These are phyloP conservation scores for Sebastes oblongus DNA, from an alignment of 2,797 vertebrate species.

Conservation along the genomic window DNA sequence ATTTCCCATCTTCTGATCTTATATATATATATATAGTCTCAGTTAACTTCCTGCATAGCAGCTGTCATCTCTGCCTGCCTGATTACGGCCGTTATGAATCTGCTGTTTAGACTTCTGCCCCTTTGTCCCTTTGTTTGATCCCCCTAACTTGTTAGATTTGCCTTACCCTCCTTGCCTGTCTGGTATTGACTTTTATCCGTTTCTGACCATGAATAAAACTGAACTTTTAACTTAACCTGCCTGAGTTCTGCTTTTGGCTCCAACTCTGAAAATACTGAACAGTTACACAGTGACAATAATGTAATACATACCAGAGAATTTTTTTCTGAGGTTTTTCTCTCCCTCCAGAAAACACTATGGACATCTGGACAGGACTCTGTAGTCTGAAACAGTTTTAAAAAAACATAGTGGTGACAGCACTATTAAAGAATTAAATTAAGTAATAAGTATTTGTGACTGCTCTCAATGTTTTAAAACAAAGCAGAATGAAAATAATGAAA, in stretches of 20 bases:
- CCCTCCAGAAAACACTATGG: conserved; percentile 41
- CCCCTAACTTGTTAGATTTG: not conserved
- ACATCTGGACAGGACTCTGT: conserved; percentile 52
- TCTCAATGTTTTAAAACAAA: not conserved
- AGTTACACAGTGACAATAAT: not conserved
- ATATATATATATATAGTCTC: no score
- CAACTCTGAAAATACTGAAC: not conserved
- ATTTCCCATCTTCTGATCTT: not conserved
- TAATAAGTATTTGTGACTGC: not conserved
- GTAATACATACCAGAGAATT: conserved; percentile 59
- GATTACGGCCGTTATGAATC: not conserved
- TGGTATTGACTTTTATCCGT: not conserved
- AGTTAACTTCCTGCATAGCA: no score
- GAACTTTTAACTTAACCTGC: not conserved
- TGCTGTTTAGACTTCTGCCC: not conserved
- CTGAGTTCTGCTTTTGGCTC: not conserved
- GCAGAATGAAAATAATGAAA: not conserved
- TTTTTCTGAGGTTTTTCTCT: conserved; percentile 11
- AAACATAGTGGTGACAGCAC: not conserved
- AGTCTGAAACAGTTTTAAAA: conserved; percentile 49
- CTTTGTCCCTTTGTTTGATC: not conserved
- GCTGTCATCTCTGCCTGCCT: not conserved
- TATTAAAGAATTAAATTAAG: not conserved
- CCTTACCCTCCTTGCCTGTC: not conserved
- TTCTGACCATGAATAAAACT: not conserved